Conservation (phyloP, 2,797 vertebrate genomes). For the Micropoecilia bifurca region DNA sequence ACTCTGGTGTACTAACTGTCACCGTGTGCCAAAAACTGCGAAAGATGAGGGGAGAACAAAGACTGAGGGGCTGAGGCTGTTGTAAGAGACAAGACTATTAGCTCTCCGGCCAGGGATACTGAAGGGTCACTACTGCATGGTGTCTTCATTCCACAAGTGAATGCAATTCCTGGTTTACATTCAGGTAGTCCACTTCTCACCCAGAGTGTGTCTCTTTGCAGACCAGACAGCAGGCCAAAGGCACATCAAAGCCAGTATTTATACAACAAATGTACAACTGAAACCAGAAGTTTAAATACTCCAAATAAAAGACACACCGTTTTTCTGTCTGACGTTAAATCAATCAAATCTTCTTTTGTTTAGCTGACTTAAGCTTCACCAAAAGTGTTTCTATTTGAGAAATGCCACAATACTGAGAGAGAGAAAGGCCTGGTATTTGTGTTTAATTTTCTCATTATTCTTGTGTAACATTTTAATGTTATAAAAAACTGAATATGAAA, state of each 20-base stretch:
- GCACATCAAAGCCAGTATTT: not conserved
- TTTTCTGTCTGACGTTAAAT: too few relatives aligned
- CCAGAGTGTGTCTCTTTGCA: not conserved
- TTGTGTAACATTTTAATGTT: not conserved
- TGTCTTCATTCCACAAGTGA: not conserved
- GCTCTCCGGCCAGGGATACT: not conserved
- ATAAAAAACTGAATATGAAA: not conserved
- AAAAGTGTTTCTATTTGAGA: too few relatives aligned
- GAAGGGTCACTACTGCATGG: not conserved
- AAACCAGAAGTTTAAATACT: too few relatives aligned
- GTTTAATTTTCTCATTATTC: not conserved
- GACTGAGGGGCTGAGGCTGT: conserved; percentile 3
- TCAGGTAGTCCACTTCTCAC: not conserved
- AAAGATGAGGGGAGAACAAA: conserved; percentile 30
- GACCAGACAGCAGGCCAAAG: not conserved
- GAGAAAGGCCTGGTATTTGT: too few relatives aligned
- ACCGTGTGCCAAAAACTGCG: conserved; percentile 55
- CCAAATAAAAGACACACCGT: too few relatives aligned
- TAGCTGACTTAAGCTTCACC: too few relatives aligned
- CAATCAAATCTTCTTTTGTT: too few relatives aligned
- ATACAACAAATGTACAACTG: too few relatives aligned
- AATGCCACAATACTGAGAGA: too few relatives aligned
- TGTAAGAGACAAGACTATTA: conserved; percentile 1
- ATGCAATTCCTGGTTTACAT: not conserved
- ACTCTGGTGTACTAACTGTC: conserved; percentile 60